phyloP scores from a whole-genome alignment of 1,140 invertebrate genomes.

The Pogonomyrmex californicus region DNA sequence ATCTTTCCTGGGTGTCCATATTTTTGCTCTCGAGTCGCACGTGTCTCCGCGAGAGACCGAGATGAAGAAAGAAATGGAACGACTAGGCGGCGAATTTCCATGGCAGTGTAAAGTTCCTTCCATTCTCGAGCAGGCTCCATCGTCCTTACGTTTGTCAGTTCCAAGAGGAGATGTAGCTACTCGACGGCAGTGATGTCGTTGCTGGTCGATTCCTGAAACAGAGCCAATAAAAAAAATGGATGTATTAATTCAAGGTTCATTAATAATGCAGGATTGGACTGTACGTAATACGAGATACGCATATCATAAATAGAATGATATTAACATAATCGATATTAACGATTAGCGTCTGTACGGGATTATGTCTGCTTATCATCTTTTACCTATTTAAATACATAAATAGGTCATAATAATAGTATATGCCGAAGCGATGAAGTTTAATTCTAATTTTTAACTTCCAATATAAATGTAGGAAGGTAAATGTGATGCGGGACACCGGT shows the following conservation, averaged over 20 bases:
- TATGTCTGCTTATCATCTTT: slow-evolving; percentile 14
- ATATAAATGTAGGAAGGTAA: neutral
- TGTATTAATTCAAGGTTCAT: slow-evolving; percentile 17
- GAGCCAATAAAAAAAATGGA: slow-evolving; percentile 47
- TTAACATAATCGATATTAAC: neutral
- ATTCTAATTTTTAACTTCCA: slow-evolving; percentile 13
- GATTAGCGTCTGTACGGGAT: slow-evolving; percentile 2
- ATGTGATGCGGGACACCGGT: neutral
- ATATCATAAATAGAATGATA: neutral
- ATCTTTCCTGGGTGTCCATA: neutral
- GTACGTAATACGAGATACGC: neutral
- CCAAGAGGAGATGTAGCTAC: slow-evolving; percentile 53
- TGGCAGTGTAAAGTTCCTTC: slow-evolving; percentile 76
- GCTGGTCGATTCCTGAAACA: slow-evolving; percentile 81
- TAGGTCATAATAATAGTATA: neutral
- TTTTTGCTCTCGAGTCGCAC: slow-evolving; percentile 25
- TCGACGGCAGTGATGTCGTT: slow-evolving; percentile 80
- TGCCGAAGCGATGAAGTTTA: neutral
- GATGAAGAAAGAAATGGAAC: slow-evolving; percentile 57
- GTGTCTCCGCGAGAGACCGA: neutral
- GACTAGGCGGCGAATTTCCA: slow-evolving; percentile 69
- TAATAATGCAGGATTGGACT: neutral
- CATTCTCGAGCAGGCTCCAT: slow-evolving; percentile 52
- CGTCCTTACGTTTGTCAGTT: slow-evolving; percentile 19
- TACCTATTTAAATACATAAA: slow-evolving; percentile 18